Evolutionary conservation across 1,140 invertebrate genomes (phyloP).

Genomic region (Drosophila punjabiensis): DNA sequence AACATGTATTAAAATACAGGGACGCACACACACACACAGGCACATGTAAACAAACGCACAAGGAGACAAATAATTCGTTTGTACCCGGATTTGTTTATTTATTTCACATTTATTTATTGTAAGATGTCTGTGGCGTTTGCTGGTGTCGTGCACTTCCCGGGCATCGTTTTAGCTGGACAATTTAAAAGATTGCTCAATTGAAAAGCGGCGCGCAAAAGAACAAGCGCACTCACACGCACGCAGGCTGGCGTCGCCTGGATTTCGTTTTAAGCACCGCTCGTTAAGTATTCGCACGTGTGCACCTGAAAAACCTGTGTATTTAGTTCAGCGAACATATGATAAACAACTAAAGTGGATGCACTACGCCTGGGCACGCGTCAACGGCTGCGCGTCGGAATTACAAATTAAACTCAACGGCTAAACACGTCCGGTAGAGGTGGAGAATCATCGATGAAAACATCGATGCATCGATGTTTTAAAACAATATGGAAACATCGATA

Average conservation of each 20-base stretch:
- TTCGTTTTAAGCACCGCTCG: slow-evolving; percentile 2
- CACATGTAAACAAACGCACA: slow-evolving; percentile 36
- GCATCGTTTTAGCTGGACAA: slow-evolving; percentile 38
- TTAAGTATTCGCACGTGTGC: slow-evolving; percentile 5
- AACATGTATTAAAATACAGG: slow-evolving; percentile 40
- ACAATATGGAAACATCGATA: too few relatives aligned
- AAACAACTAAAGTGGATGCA: slow-evolving; percentile 32
- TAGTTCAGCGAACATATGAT: slow-evolving; percentile 35
- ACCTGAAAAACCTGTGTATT: slow-evolving; percentile 10
- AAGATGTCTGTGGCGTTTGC: slow-evolving; percentile 34
- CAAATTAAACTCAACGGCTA: slow-evolving; percentile 70
- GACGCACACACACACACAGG: slow-evolving; percentile 24
- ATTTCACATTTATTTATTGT: slow-evolving; percentile 40
- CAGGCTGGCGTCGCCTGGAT: slow-evolving; percentile 39
- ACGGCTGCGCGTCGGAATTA: slow-evolving; percentile 64
- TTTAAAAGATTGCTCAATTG: slow-evolving; percentile 57
- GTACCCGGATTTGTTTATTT: slow-evolving; percentile 47
- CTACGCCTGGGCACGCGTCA: slow-evolving; percentile 36
- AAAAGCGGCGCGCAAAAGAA: slow-evolving; percentile 68
- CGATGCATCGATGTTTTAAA: too few relatives aligned
- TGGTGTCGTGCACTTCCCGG: slow-evolving; percentile 34
- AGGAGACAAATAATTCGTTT: slow-evolving; percentile 45
- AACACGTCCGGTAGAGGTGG: slow-evolving; percentile 28
- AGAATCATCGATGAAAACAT: too few relatives aligned
- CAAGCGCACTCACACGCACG: slow-evolving; percentile 38